Base-by-base conservation (phyloP, 2,797 vertebrate genomes). In the Coregonus suidteri region DNA sequence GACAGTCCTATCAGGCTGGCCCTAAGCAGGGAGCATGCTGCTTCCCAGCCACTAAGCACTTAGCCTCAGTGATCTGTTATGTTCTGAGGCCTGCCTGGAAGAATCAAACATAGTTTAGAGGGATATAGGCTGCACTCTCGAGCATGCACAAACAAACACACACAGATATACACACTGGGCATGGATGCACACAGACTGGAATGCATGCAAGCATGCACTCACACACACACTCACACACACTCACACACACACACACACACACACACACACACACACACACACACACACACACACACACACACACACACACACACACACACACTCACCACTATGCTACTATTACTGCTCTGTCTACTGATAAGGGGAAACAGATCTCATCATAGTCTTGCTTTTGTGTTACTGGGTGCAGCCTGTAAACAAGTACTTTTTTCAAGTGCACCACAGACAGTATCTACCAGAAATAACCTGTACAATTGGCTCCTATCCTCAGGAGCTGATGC, bases 181-280 rank as follows among this genome's bases (percentile, higher is more conserved):
- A 71, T 71, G 18, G 16, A 56, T 15, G 16, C 41, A 47, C 41
- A 47, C 41, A 47, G 9, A 11, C 41, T 47, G 41, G 9, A 47
- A 47, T 47, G 41, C 41, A 47, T 47, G 41, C 41, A 47, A 11
- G 9, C 41, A 47, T 11, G 9, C 41, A 47, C 0, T 0, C 41
- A 2, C 41, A 13, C 62, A 72, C n/a, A 1, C 9, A 31, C 65
- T 1, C 25, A 67, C 25, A 35, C 65, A 30, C 62, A 65, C 62
- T 30, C 62, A 65, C 56, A 18, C 70, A 52, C 70, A 51, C 69
- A 20, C 3, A 74, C 53, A 16, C 72, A 35, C 71, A 53, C 47
- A 70, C 72, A 74, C 59, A n/a, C n/a, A n/a, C n/a, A n/a, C n/a
- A n/a, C n/a, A n/a, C n/a, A 67, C 65, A 67, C 65, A 67, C 65